Evolutionary conservation across 2,797 vertebrate species (phyloP), one percentile per base, ranked within the genome.

Genomic region (Galago senegalensis): DNA sequence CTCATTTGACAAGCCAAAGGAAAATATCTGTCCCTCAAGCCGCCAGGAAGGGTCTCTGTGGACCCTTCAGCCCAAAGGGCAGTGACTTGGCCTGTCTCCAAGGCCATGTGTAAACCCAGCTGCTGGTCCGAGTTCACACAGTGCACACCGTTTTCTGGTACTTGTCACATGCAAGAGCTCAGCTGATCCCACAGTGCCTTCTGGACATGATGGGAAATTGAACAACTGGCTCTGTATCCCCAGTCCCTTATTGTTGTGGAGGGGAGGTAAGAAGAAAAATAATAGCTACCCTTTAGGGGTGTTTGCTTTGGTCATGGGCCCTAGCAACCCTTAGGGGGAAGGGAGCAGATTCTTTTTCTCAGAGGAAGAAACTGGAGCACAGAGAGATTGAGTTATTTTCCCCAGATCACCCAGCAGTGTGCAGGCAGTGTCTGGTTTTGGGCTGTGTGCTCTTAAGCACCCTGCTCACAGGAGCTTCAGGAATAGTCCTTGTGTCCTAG

Each of bases 131-230:
- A 4, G 43, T 7, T 18, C 40, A 3, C 17, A 0, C 5, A 17
- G 73, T 0, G 0, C 31, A 1, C 3, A 0, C 73, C 0, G 1
- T 17, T 31, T 61, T 18, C 82, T 0, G 0, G 56, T 6, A 46
- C 37, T 61, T 11, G 2, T 3, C 3, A 0, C 9, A 23, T n/a
- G 7, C 31, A 2, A 20, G 49, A 53, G 23, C 25, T 43, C 8
- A 0, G 1, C 3, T 21, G 11, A 3, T 2, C 25, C 8, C 56
- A 0, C 7, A 1, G 20, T 2, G 16, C 53, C 29, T 49, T 79
- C 20, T 7, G 11, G 58, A 43, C 3, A 1, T 23, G 13, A 0
- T 1, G 5, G 53, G n/a, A 27, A 4, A 3, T 2, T n/a, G 34
- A 69, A 5, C 4, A 31, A 0, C 56, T 21, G 43, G 75, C 3